These are phyloP conservation scores for Habropoda laboriosa DNA, from an alignment of 1,140 invertebrate species.

Conservation along the genomic window DNA sequence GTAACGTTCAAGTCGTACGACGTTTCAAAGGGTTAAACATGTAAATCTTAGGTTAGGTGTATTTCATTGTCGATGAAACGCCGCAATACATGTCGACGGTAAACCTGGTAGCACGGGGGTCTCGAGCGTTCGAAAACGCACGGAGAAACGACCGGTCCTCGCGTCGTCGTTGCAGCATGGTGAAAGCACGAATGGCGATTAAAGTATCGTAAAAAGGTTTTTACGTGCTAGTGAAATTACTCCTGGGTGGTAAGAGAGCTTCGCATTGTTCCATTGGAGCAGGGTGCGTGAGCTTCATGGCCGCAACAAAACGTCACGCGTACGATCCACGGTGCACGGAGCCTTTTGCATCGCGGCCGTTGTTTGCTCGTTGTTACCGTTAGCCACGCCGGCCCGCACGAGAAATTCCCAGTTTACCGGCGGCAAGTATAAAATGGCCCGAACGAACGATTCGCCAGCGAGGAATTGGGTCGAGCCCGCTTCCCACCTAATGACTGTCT, in stretches of 20 bases:
- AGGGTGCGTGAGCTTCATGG: background rate
- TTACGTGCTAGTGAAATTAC: constrained; percentile 58
- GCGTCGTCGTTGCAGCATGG: background rate
- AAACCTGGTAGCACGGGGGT: background rate
- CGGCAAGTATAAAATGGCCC: constrained; percentile 29
- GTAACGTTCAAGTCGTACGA: too few species aligned
- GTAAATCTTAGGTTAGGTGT: too few species aligned
- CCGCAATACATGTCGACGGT: background rate
- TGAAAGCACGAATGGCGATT: constrained; percentile 49
- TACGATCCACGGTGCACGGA: background rate
- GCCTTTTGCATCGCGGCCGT: background rate
- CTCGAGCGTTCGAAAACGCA: background rate
- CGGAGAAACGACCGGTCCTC: constrained; percentile 5
- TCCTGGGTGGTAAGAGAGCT: constrained; percentile 31
- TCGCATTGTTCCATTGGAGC: background rate
- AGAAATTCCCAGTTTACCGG: constrained; percentile 5
- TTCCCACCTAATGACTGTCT: constrained; percentile 54
- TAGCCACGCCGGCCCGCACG: background rate
- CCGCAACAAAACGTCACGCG: background rate
- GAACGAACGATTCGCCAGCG: constrained; percentile 15
- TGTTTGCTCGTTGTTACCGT: constrained; percentile 26
- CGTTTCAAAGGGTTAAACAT: too few species aligned
- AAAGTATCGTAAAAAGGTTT: constrained; percentile 70
- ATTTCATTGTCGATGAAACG: constrained; percentile 68
- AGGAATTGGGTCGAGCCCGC: constrained; percentile 44